These are phyloP conservation scores for Plusia festucae DNA, from an alignment of 2,888 invertebrate genomes.

Conservation along the genomic window DNA sequence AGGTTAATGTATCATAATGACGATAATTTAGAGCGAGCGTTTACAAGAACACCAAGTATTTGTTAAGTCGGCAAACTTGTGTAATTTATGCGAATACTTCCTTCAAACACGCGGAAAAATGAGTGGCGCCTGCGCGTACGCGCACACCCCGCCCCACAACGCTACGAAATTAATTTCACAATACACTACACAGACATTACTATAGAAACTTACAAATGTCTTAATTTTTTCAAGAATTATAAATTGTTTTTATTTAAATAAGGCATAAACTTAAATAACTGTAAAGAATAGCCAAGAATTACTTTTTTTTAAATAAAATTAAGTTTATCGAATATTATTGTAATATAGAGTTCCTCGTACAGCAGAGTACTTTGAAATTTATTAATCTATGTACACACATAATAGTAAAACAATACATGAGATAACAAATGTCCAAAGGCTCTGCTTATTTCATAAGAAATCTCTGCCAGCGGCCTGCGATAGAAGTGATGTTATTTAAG, in stretches of 20 bases:
- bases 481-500: slow-evolving; percentile 38
- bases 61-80: slow-evolving; percentile 41
- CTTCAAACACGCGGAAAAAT: slow-evolving; percentile 48
- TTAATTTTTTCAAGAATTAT: slow-evolving; percentile 32
- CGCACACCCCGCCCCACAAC: slow-evolving; percentile 22
- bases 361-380: slow-evolving; percentile 23
- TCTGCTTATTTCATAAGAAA: too few species aligned
- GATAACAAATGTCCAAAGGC: too few species aligned
- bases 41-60: slow-evolving; percentile 40
- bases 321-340: too few species aligned
- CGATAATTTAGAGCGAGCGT: slow-evolving; percentile 37
- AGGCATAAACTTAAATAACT: slow-evolving; percentile 2
- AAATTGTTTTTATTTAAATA: slow-evolving; percentile 13
- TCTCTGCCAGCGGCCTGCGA: too few species aligned
- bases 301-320: too few species aligned
- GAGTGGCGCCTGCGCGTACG: slow-evolving; percentile 13
- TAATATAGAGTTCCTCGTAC: neutral
- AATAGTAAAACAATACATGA: too few species aligned
- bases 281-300: too few species aligned
- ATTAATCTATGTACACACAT: too few species aligned
- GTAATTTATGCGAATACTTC: slow-evolving; percentile 54
- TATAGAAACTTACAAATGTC: slow-evolving; percentile 30
- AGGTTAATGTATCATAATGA: neutral
- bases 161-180: slow-evolving; percentile 49
- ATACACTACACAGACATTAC: slow-evolving; percentile 23